Percentiles rank a stretch among this genome's conserved stretches.
These are phyloP conservation scores for rat (Rattus norvegicus) DNA, from an alignment of 2,113 vertebrate species.

Conservation along the genomic window DNA sequence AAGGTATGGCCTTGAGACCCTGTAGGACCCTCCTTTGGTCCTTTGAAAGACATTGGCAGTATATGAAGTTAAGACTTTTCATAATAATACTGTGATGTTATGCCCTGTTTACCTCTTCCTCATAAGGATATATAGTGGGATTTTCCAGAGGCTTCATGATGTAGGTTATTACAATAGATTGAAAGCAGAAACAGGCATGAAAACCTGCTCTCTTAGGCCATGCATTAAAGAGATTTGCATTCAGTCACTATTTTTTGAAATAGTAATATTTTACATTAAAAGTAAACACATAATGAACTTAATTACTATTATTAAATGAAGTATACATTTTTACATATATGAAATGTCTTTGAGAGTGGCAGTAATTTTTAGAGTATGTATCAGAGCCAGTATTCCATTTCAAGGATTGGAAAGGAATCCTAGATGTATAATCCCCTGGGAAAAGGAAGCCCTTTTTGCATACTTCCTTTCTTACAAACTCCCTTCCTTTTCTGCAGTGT, in stretches of 20 bases:
- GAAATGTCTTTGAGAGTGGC: conserved; percentile 29
- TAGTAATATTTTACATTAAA: conserved; percentile 33
- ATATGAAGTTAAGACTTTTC: conserved; percentile 51
- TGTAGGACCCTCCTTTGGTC: not conserved
- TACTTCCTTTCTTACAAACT: not conserved
- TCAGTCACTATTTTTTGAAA: conserved; percentile 48
- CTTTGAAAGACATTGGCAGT: not conserved
- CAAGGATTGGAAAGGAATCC: conserved; percentile 30
- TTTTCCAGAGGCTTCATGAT: conserved; percentile 49
- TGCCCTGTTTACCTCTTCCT: not conserved
- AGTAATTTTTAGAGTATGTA: conserved; percentile 20
- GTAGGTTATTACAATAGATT: conserved; percentile 21
- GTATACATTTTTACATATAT: not conserved
- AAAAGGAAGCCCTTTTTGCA: conserved; percentile 39
- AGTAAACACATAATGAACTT: not conserved
- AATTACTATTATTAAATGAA: conserved; percentile 52
- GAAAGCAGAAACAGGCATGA: conserved; percentile 45
- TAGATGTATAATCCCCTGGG: not conserved
- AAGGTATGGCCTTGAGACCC: not conserved
- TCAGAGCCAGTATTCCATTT: conserved; percentile 10
- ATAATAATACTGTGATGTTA: conserved; percentile 2
- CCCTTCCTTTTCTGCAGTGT: conserved; percentile 19
- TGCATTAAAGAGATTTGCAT: conserved; percentile 16
- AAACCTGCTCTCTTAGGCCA: conserved; percentile 14
- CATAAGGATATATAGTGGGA: not conserved